A percentile compares a stretch with the other conserved stretches of the same genome.
These are phyloP conservation scores for Hycleus phaleratus DNA, from an alignment of 1,140 invertebrate genomes.

Conservation along the genomic window DNA sequence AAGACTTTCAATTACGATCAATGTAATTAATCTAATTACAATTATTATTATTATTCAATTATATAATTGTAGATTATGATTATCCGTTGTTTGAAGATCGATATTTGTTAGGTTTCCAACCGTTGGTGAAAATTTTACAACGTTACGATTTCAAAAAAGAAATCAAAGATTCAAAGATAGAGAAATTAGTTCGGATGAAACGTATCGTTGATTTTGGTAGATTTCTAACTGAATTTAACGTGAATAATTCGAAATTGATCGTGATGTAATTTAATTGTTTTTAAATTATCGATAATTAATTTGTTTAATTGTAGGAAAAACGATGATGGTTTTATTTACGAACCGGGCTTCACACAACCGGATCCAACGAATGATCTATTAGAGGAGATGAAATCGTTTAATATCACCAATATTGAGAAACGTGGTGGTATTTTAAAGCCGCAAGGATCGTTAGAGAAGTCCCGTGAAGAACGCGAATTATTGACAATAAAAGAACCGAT, in stretches of 20 bases:
- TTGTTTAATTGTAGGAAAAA: conserved; percentile 26
- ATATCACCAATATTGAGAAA: conserved; percentile 20
- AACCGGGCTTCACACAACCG: conserved; percentile 36
- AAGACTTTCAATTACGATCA: conserved; percentile 43
- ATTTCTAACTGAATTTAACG: conserved; percentile 42
- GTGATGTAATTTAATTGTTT: conserved; percentile 27
- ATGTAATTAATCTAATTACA: conserved; percentile 39
- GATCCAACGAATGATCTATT: conserved; percentile 39
- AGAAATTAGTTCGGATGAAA: conserved; percentile 37
- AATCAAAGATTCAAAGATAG: conserved; percentile 23
- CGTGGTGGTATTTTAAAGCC: conserved; percentile 57
- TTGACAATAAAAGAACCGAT: conserved; percentile 10
- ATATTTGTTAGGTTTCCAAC: conserved; percentile 71
- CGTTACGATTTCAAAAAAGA: conserved; percentile 45
- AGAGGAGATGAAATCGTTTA: conserved; percentile 40
- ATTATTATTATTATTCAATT: conserved; percentile 11
- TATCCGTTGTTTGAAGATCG: conserved; percentile 70
- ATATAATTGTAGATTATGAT: conserved; percentile 50
- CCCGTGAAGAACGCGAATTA: conserved; percentile 48
- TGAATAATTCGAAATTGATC: conserved; percentile 42
- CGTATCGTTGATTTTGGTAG: conserved; percentile 46
- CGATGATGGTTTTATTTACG: conserved; percentile 27
- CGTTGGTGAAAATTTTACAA: conserved; percentile 55
- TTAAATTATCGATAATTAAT: not conserved
- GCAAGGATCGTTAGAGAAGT: conserved; percentile 57